Conservation (phyloP, 2,888 invertebrate genomes). For the Entomobrya proxima region DNA sequence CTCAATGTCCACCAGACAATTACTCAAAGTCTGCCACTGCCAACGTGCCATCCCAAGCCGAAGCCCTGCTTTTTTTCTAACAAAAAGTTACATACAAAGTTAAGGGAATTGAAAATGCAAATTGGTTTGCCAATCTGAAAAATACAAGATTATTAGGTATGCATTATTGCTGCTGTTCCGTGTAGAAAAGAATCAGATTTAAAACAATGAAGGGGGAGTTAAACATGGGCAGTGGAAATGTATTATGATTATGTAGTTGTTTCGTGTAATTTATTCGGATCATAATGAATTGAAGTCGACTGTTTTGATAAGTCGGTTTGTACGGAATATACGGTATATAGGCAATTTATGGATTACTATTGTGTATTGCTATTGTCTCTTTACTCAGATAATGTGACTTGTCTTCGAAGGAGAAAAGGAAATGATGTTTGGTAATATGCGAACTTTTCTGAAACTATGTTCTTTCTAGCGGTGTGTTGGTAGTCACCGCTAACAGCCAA, state of each 20-base stretch:
- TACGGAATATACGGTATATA: neutral
- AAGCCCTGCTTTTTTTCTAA: neutral
- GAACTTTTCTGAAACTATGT: neutral
- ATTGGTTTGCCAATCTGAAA: constrained; percentile 25
- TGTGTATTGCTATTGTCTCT: neutral
- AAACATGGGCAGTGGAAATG: constrained; percentile 32
- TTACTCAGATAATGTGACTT: neutral
- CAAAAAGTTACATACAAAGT: constrained; percentile 23
- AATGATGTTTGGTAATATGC: neutral
- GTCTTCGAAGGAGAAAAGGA: neutral
- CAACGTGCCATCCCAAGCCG: constrained; percentile 31
- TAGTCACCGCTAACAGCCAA: no score
- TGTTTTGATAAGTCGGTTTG: neutral
- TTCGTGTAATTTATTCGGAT: constrained; percentile 30
- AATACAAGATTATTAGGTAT: neutral
- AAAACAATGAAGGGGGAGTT: constrained; percentile 63
- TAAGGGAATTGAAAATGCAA: constrained; percentile 37
- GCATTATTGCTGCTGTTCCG: neutral
- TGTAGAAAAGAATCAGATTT: constrained; percentile 21
- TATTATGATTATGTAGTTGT: constrained; percentile 38
- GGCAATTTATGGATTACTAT: neutral
- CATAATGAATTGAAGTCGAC: constrained; percentile 49
- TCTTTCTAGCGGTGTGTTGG: neutral
- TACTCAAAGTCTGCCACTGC: constrained; percentile 40
- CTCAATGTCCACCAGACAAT: constrained; percentile 31